These are phyloP conservation scores for Phrixothrix hirtus DNA, from an alignment of 2,888 invertebrate species.

Conservation along the genomic window DNA sequence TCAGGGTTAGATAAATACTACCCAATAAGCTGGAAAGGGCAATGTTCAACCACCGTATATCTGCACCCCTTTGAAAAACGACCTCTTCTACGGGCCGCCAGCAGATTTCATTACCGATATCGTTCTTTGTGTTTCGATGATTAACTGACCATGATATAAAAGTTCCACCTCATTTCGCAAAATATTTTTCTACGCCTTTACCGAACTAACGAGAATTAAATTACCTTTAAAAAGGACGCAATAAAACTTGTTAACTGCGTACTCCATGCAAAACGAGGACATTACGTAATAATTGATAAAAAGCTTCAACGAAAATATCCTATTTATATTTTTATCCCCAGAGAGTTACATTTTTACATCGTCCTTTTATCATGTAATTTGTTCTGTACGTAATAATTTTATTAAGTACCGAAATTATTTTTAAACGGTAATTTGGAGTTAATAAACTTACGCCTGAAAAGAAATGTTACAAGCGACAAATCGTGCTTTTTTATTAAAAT, in stretches of 20 bases:
- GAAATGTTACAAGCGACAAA: no score
- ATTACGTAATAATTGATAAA: constrained; percentile 24
- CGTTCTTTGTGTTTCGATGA: constrained; percentile 42
- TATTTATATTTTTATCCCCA: constrained; percentile 19
- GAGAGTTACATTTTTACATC: constrained; percentile 16
- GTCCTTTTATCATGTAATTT: constrained; percentile 15
- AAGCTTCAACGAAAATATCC: constrained; percentile 20
- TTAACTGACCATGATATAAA: constrained; percentile 35
- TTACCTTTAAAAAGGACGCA: constrained; percentile 21
- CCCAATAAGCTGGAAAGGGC: constrained; percentile 35
- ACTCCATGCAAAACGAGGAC: constrained; percentile 13
- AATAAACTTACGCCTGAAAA: no score
- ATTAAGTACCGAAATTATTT: constrained; percentile 6
- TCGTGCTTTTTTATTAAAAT: no score
- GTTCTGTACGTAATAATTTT: constrained; percentile 13
- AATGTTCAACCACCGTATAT: constrained; percentile 34
- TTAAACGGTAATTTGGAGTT: no score
- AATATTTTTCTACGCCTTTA: constrained; percentile 24
- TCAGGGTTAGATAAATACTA: constrained; percentile 34
- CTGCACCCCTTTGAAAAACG: constrained; percentile 40
- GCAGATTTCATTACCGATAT: constrained; percentile 45
- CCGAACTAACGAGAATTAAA: constrained; percentile 24
- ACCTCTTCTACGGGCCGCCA: constrained; percentile 33
- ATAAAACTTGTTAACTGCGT: constrained; percentile 19
- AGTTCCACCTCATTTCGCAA: constrained; percentile 29